Evolutionary conservation across 2,113 vertebrate genomes (phyloP), one percentile per base, ranked within the genome.

Genomic region (Puma concolor): DNA sequence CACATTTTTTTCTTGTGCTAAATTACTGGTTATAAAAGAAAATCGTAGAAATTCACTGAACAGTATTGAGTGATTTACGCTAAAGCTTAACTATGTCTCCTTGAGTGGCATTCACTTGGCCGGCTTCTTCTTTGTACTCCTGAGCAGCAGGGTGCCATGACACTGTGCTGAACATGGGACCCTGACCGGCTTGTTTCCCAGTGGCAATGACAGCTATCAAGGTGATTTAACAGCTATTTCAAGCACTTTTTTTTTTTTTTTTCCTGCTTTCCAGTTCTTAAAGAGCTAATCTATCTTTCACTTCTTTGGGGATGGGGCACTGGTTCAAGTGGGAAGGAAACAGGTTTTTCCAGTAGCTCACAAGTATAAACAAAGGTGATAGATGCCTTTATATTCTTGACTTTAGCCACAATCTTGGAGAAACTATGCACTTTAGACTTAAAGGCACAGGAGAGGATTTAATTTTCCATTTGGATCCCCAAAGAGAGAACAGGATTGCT

Each of bases 1-100:
- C 31, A 64, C 81, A 54, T 44, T 74, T 60, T 64, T 52, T 72
- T 60, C 33, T 83, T 88, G 81, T 72, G 33, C 33, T 92, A 95
- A 96, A 92, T 94, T 92, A 95, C 41, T 38, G 48, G 80, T 80
- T 94, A 94, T 87, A 77, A 84, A 96, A 93, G 54, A 81, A 93
- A 92, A 64, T 19, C 4, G 12, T 38, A 95, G 31, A 92, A 76
- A 41, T 81, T 36, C 44, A 64, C 44, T 81, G 79, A 87, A 64
- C 38, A 33, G 16, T 12, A 77, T 11, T n/a, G 54, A 76, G 88
- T 92, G 86, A 71, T 66, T 88, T 57, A 33, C 25, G 17, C 31
- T 74, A 72, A 83, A 57, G n/a, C 13, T 36, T 76, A 52, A 71
- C 64, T 71, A 7, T 41, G 67, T 41, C 27, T 44, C 19, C 31